These are phyloP conservation scores for Drosophila fulvimacula DNA, from an alignment of 2,888 invertebrate genomes.

Conservation along the genomic window DNA sequence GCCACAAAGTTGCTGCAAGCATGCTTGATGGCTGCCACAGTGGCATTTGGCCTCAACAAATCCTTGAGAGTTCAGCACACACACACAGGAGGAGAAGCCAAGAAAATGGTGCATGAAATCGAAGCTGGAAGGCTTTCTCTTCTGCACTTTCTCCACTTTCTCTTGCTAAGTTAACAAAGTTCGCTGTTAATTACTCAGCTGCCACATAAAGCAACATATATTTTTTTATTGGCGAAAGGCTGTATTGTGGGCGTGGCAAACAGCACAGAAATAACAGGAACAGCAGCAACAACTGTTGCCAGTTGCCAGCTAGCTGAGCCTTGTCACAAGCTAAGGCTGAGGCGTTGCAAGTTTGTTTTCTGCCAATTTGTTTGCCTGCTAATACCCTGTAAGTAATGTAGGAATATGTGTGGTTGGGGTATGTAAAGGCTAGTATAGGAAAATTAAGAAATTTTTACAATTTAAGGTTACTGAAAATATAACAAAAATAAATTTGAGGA, in stretches of 20 bases:
- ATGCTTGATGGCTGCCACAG: slow-evolving; percentile 10
- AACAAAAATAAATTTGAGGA: no score
- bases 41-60: slow-evolving; percentile 24
- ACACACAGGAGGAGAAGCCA: slow-evolving; percentile 16
- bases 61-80: slow-evolving; percentile 22
- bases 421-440: neutral
- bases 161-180: slow-evolving; percentile 36
- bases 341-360: slow-evolving; percentile 21
- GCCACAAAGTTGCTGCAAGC: slow-evolving; percentile 29
- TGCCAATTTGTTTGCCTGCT: slow-evolving; percentile 7
- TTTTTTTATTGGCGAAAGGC: neutral
- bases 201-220: slow-evolving; percentile 26
- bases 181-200: slow-evolving; percentile 45
- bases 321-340: slow-evolving; percentile 9
- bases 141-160: slow-evolving; percentile 1
- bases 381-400: neutral
- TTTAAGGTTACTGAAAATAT: no score
- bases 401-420: neutral
- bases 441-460: neutral
- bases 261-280: slow-evolving; percentile 2
- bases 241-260: slow-evolving; percentile 6
- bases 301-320: slow-evolving; percentile 12
- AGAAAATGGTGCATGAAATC: slow-evolving; percentile 39
- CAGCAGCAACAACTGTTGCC: neutral
- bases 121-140: slow-evolving; percentile 9